Conservation (phyloP, 92 coral and sea anemone genomes). For the Siderastrea radians region DNA sequence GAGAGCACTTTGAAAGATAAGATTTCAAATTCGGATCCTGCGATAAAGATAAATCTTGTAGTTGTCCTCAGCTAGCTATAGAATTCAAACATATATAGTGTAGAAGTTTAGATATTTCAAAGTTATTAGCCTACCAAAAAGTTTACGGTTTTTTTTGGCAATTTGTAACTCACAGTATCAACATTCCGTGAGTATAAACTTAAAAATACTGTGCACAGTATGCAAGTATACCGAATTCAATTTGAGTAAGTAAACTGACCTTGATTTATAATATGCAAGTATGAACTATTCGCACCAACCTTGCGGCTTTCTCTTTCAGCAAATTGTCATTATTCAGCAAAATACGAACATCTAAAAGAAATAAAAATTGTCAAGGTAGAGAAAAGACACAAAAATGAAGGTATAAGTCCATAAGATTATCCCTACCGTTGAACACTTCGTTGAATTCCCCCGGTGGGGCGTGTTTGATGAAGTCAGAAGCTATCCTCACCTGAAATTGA, state of each 20-base stretch:
- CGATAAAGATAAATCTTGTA: no score
- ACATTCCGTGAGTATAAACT: no score
- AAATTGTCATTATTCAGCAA: slow-evolving; percentile 88
- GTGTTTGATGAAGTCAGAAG: slow-evolving; percentile 99
- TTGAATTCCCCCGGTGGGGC: slow-evolving; percentile 99
- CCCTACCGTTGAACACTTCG: slow-evolving; percentile 99
- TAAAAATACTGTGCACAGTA: no score
- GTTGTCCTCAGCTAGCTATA: no score
- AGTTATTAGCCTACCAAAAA: no score
- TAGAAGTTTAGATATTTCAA: no score
- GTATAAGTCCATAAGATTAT: not conserved
- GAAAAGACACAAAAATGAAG: not conserved
- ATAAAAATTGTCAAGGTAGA: slow-evolving; percentile 14
- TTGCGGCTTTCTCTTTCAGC: slow-evolving; percentile 93
- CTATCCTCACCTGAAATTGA: slow-evolving; percentile 89
- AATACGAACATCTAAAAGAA: slow-evolving; percentile 87
- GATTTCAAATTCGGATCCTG: no score
- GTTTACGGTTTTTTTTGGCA: no score
- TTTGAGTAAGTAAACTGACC: not conserved
- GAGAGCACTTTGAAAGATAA: no score
- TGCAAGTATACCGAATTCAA: not conserved
- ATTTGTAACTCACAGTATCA: no score
- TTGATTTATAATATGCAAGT: not conserved
- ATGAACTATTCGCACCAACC: slow-evolving; percentile 50
- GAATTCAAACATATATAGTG: no score